phyloP scores from a whole-genome alignment of 2,888 invertebrate genomes.

The Drosophila infuscata region DNA sequence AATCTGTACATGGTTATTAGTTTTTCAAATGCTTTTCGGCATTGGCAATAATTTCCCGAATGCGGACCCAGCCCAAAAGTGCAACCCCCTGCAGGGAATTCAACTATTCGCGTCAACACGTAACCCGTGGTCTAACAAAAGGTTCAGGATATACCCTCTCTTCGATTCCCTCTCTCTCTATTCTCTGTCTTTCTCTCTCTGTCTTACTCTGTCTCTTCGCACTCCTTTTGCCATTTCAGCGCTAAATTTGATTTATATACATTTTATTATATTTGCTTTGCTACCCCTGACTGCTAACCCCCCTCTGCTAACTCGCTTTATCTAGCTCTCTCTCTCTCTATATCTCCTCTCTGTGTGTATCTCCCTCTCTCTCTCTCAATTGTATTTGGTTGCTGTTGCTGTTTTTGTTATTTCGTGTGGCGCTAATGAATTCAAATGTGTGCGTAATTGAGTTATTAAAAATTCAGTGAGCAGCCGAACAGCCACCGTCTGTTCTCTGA shows the following conservation, averaged over 20 bases:
- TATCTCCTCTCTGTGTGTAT: background rate
- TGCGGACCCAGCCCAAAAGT: constrained; percentile 23
- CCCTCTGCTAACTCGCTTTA: background rate
- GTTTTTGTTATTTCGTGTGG: constrained; percentile 53
- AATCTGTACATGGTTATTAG: constrained; percentile 80
- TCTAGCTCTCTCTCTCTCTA: background rate
- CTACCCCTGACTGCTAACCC: constrained; percentile 46
- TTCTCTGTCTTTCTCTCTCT: constrained; percentile 9
- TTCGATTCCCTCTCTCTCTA: background rate
- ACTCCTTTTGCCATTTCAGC: constrained; percentile 72
- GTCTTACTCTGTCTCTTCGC: constrained; percentile 8
- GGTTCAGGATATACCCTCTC: constrained; percentile 11
- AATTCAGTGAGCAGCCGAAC: constrained; percentile 68
- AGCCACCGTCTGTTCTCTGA: constrained; percentile 44
- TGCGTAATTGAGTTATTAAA: constrained; percentile 84
- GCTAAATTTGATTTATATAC: constrained; percentile 79
- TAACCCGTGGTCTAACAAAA: constrained; percentile 40
- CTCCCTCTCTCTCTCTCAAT: constrained; percentile 9
- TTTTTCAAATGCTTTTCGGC: constrained; percentile 61
- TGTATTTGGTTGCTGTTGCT: constrained; percentile 29
- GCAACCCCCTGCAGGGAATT: constrained; percentile 53
- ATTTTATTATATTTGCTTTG: constrained; percentile 74
- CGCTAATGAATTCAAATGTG: constrained; percentile 84
- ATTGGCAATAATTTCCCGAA: constrained; percentile 66
- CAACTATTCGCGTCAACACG: constrained; percentile 38